A percentile compares a stretch with the other conserved stretches of the same genome.
Conservation (phyloP, 2,888 invertebrate genomes). For the Drosophila barbarae region DNA sequence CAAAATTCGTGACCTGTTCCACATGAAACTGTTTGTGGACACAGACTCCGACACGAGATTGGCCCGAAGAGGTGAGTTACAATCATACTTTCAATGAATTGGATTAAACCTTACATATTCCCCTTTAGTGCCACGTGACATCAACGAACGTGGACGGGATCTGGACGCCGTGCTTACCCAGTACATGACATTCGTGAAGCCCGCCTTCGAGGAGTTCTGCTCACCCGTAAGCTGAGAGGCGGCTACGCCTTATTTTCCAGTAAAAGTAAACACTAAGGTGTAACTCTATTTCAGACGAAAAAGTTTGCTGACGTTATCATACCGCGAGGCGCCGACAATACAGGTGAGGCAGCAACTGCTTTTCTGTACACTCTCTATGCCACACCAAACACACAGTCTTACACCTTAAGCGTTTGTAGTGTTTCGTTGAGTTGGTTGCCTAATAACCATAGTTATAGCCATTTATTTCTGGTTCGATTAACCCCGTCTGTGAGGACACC, state of each 20-base stretch:
- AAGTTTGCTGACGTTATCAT: constrained; percentile 99
- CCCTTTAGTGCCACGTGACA: constrained; percentile 93
- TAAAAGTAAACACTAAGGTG: neutral
- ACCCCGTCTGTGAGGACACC: constrained; percentile 23
- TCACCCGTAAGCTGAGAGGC: constrained; percentile 86
- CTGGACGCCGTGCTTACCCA: constrained; percentile 96
- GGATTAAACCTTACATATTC: neutral
- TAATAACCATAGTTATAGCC: constrained; percentile 32
- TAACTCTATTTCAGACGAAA: constrained; percentile 88
- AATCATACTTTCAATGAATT: neutral
- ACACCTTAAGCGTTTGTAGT: constrained; percentile 46
- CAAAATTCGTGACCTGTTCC: constrained; percentile 95
- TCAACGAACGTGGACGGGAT: constrained; percentile 95
- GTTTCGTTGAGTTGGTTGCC: constrained; percentile 40
- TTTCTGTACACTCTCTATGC: constrained; percentile 11
- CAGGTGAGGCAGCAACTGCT: constrained; percentile 83
- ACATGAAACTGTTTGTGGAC: constrained; percentile 99
- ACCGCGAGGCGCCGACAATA: constrained; percentile 98
- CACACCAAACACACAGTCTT: constrained; percentile 24
- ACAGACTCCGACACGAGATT: constrained; percentile 98
- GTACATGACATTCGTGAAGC: constrained; percentile 98
- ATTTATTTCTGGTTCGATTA: constrained; percentile 36
- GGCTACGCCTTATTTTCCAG: neutral
- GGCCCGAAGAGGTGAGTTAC: constrained; percentile 90
- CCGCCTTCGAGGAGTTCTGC: constrained; percentile 99